Evolutionary conservation across 2,113 vertebrate species (phyloP).

Genomic region (Gasterosteus nipponicus): DNA sequence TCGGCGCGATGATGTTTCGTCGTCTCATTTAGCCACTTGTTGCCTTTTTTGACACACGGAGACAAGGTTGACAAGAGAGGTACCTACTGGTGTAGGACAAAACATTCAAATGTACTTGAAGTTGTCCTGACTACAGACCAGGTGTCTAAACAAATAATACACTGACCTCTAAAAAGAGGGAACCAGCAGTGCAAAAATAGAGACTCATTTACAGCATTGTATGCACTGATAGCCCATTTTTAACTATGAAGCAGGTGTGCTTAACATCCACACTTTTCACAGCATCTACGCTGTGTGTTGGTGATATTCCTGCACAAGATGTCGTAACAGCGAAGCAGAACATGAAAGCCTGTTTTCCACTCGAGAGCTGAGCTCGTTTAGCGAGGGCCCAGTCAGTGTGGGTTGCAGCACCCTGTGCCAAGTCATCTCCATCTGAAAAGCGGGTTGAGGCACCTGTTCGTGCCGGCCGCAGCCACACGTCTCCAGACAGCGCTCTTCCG

Average conservation of each 20-base stretch:
- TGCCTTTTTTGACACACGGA: background rate
- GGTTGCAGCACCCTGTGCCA: constrained; percentile 62
- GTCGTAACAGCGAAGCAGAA: constrained; percentile 15
- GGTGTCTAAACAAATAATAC: background rate
- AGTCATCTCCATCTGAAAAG: constrained; percentile 61
- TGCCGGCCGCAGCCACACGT: constrained; percentile 24
- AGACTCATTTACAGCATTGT: background rate
- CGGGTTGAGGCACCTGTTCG: constrained; percentile 50
- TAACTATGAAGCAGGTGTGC: constrained; percentile 26
- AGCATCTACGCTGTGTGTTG: constrained; percentile 13
- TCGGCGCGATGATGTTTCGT: too few relatives aligned
- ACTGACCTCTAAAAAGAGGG: background rate
- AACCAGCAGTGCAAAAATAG: background rate
- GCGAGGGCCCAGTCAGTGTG: constrained; percentile 37
- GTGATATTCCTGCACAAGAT: constrained; percentile 16
- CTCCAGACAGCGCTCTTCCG: constrained; percentile 28
- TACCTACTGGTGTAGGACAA: background rate
- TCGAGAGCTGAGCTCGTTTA: constrained; percentile 44
- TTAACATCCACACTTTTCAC: constrained; percentile 33
- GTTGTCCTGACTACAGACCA: background rate
- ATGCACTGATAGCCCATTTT: constrained; percentile 20
- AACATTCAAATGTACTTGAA: background rate
- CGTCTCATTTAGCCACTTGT: background rate
- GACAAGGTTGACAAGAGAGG: background rate
- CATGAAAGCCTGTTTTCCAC: constrained; percentile 46